Conservation (phyloP, 35 echinoderm and acorn worm genomes). For the Heliocidaris erythrogramma region DNA sequence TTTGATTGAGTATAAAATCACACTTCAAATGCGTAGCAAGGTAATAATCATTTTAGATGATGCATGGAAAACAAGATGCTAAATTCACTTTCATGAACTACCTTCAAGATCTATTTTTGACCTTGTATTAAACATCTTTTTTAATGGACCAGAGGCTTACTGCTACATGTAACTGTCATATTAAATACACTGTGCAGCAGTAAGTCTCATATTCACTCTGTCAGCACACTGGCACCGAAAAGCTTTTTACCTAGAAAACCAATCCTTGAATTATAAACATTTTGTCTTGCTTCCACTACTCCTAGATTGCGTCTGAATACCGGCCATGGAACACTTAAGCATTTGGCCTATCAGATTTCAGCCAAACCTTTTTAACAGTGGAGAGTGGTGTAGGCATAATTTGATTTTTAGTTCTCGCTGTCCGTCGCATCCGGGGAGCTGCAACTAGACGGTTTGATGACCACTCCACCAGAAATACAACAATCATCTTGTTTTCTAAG, state of each 20-base stretch:
- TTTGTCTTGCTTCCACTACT: slow-evolving; percentile 1
- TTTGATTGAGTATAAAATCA: neutral
- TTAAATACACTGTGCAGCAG: neutral
- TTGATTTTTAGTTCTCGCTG: neutral
- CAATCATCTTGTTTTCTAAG: neutral
- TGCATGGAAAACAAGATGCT: neutral
- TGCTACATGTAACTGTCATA: neutral
- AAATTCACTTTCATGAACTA: neutral
- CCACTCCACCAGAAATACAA: neutral
- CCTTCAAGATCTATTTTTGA: neutral
- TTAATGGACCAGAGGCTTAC: neutral
- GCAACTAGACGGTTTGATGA: neutral
- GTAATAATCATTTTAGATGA: neutral
- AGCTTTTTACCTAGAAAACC: neutral
- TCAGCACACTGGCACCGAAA: neutral
- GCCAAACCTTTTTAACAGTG: neutral
- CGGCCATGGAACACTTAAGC: neutral
- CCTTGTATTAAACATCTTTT: neutral
- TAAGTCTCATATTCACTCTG: neutral
- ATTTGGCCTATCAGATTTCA: neutral
- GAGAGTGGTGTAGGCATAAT: neutral
- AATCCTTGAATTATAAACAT: slow-evolving; percentile 5
- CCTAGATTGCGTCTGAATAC: neutral
- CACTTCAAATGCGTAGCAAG: neutral
- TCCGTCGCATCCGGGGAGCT: neutral